Evolutionary conservation across 2,888 invertebrate genomes (phyloP), one percentile per base, ranked within the genome.

Genomic region (Miltochrista miniata): DNA sequence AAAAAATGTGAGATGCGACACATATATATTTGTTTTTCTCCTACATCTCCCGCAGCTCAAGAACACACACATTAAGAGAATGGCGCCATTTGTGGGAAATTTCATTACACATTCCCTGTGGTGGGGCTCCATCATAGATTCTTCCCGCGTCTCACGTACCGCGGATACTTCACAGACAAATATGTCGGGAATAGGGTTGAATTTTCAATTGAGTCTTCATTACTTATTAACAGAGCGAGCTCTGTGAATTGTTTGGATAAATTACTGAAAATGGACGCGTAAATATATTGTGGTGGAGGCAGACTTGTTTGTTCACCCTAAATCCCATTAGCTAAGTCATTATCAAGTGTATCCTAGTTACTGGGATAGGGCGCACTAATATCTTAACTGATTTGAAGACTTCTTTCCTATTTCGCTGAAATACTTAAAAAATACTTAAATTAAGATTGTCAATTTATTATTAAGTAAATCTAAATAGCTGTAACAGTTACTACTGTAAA

Each of bases 101-200:
- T 82, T 82, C 82, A 82, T 82, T 82, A 81, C 77, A 78, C 72
- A 82, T 79, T 76, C 77, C 71, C 64, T 62, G 66, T 67, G 74
- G 71, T 65, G 71, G 71, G 75, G 70, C 51, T 78, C 75, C 72
- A 73, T 80, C 76, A 78, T 73, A 76, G 74, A 79, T 80, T 79
- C 80, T 78, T 74, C 66, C 68, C 69, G 68, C 68, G 66, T 71
- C 70, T 63, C 67, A 59, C 72, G 69, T 69, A 66, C 70, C 74
- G 59, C 66, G 69, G 74, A 76, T 75, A 72, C 76, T 75, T 70
- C 64, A 46, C 64, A 68, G 70, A 72, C 76, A 76, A 75, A 75
- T 77, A 77, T 75, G 69, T 73, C 59, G 64, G 53, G 67, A 64
- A 69, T 68, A 66, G 70, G 72, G 73, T 74, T 76, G 70, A 75